Conservation (phyloP, 2,888 invertebrate genomes). For the Nesidiocoris tenuis region DNA sequence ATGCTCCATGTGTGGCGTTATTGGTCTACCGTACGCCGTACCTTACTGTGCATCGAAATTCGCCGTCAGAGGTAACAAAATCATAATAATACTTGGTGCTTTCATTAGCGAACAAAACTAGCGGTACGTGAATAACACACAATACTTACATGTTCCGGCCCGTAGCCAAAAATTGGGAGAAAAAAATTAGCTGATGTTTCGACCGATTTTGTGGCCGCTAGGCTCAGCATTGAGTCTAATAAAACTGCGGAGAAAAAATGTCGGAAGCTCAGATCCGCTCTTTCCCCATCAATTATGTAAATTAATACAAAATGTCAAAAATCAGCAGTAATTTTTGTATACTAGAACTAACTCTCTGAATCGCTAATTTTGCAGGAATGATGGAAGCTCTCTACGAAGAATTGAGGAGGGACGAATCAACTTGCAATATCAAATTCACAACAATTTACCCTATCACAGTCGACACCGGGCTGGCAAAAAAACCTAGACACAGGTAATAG, state of each 20-base stretch:
- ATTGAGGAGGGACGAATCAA: constrained; percentile 58
- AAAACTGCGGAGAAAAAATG: too few relatives aligned
- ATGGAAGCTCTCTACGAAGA: constrained; percentile 84
- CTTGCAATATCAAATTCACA: constrained; percentile 63
- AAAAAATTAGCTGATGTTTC: too few relatives aligned
- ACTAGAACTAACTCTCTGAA: not conserved
- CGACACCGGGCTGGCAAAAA: constrained; percentile 79
- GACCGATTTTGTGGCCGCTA: too few relatives aligned
- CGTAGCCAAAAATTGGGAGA: too few relatives aligned
- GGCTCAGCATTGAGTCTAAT: too few relatives aligned
- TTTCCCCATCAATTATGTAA: too few relatives aligned
- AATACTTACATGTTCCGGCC: too few relatives aligned
- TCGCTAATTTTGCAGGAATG: constrained; percentile 57
- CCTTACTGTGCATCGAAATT: constrained; percentile 57
- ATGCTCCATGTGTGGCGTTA: constrained; percentile 56
- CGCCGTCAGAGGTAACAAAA: constrained; percentile 57
- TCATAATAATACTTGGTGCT: not conserved
- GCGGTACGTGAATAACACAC: too few relatives aligned
- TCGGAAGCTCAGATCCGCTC: too few relatives aligned
- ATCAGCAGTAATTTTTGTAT: not conserved
- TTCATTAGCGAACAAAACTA: too few relatives aligned
- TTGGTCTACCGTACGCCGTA: constrained; percentile 55
- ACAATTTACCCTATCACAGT: constrained; percentile 86
- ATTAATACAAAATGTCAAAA: not conserved
- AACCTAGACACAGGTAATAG: constrained; percentile 66